Evolutionary conservation across 2,797 vertebrate genomes (phyloP), one percentile per base, ranked within the genome.

Genomic region (Tachyglossus aculeatus): DNA sequence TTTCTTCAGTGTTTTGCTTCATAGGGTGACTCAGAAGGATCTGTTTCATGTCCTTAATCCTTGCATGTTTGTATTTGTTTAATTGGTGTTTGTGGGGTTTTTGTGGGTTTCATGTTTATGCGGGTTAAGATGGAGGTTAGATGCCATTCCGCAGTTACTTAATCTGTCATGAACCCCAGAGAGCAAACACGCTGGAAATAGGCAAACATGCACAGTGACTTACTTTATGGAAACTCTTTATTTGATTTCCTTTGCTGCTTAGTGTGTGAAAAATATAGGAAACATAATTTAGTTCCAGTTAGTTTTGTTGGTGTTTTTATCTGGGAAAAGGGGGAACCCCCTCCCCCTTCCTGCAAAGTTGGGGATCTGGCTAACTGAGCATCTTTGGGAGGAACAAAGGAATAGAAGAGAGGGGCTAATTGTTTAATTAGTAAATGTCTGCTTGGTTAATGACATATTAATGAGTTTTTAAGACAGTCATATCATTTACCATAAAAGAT

Each of bases 341-440:
- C 51, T 55, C 48, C 32, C 24, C 31, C 67, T 65, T 83, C 81
- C 54, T 54, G 72, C 67, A 81, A 86, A 88, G 91, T 78, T 78
- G 77, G 85, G 86, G 84, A 88, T 80, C 10, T 0, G 64, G 82
- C 65, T 81, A 91, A 88, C 89, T 79, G 83, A 91, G 78, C 81
- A 83, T 90, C 89, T 92, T 81, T 88, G 89, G 86, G 79, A 87
- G 87, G 85, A 94, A 93, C 90, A 93, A 93, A 93, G 87, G 83
- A 92, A 90, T 88, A 88, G 75, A 87, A 92, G 83, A 93, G 93
- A 92, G 89, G 91, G 90, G 90, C 93, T 94, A 94, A 94, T 94
- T 94, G 93, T 94, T 94, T 94, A 94, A 94, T 94, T 94, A 94
- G 93, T 93, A 92, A 92, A 92, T 93, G 92, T 94, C 93, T 94